Evolutionary conservation across 2,888 invertebrate species (phyloP).

Genomic region (Lottia scabra): DNA sequence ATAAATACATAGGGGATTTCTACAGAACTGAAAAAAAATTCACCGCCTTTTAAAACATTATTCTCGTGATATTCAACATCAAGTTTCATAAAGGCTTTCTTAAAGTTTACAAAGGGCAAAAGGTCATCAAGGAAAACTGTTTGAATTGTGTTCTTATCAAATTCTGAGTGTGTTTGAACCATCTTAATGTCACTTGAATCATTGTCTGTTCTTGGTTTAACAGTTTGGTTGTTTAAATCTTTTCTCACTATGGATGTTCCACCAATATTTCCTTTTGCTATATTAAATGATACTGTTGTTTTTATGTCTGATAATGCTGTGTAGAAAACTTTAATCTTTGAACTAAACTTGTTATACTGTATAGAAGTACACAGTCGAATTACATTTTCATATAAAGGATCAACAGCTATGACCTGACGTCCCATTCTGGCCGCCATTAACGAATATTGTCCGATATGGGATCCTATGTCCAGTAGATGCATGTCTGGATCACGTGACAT

Average conservation of each 20-base stretch:
- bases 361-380: background rate
- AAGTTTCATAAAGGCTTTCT: conserved; percentile 2
- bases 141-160: background rate
- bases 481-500: background rate
- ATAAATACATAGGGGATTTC: no score
- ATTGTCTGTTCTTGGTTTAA: no score
- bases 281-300: background rate
- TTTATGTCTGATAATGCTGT: background rate
- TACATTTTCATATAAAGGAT: background rate
- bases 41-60: background rate
- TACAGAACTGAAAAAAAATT: background rate
- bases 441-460: background rate
- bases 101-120: background rate
- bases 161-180: no score
- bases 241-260: background rate
- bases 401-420: background rate
- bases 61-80: background rate
- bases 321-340: background rate
- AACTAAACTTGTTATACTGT: background rate
- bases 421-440: background rate
- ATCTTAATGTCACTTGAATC: no score
- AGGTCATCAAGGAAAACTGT: background rate
- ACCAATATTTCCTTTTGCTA: background rate
- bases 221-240: no score
- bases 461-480: background rate